Evolutionary conservation across 2,113 vertebrate genomes (phyloP).

Genomic region (Butastur rufipennis): DNA sequence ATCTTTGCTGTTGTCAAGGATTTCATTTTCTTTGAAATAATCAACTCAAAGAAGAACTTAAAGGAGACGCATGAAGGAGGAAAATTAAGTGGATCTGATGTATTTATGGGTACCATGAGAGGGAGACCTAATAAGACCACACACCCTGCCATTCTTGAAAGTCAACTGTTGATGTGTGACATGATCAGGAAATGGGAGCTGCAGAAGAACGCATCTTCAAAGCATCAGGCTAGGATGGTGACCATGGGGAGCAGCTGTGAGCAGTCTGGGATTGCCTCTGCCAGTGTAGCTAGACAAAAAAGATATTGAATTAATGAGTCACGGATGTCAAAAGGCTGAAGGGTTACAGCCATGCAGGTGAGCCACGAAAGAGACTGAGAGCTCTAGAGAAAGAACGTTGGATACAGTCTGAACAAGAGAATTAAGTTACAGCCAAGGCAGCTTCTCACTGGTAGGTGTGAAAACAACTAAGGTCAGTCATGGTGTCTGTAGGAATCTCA

Average conservation of each 20-base stretch:
- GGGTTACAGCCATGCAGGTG: fast-evolving
- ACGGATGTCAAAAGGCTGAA: not conserved
- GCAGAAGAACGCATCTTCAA: not conserved
- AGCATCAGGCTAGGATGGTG: not conserved
- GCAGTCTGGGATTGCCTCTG: not conserved
- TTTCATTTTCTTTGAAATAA: not conserved
- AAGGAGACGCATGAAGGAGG: not conserved
- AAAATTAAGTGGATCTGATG: not conserved
- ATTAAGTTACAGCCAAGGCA: not conserved
- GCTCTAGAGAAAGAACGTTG: not conserved
- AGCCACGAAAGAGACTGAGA: not conserved
- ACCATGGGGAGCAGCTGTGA: fast-evolving
- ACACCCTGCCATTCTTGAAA: not conserved
- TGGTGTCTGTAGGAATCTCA: not conserved
- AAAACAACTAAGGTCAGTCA: not conserved
- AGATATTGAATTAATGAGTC: not conserved
- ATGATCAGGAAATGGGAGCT: not conserved
- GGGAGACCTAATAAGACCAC: not conserved
- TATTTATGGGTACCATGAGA: not conserved
- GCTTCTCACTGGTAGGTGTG: not conserved
- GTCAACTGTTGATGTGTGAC: not conserved
- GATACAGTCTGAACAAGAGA: not conserved
- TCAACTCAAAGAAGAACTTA: not conserved
- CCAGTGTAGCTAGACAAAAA: not conserved
- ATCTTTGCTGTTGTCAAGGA: not conserved